Conservation (phyloP, 2,113 vertebrate genomes). For the Grammomys dolichurus region DNA sequence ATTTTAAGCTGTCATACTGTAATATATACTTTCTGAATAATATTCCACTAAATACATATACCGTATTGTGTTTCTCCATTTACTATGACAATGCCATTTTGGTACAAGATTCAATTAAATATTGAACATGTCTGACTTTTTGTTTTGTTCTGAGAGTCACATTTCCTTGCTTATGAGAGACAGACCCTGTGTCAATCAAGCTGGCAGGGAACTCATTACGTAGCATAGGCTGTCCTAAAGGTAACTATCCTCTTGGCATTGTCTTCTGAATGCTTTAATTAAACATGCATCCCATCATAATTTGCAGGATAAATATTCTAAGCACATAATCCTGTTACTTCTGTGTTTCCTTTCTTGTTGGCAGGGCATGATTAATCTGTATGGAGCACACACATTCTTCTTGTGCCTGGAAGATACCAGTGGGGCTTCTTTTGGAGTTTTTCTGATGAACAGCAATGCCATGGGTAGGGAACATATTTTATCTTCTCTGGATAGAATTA, state of each 20-base stretch:
- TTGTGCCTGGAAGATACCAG: slow-evolving; percentile 93
- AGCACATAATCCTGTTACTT: not conserved
- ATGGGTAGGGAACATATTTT: slow-evolving; percentile 91
- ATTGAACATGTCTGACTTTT: not conserved
- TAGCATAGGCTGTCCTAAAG: not conserved
- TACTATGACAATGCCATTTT: not conserved
- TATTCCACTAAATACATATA: not conserved
- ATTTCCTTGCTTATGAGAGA: not conserved
- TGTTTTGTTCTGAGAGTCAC: not conserved
- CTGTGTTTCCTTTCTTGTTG: not conserved
- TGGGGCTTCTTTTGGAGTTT: slow-evolving; percentile 95
- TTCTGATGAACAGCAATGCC: slow-evolving; percentile 97
- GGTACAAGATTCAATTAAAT: not conserved
- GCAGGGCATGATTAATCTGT: slow-evolving; percentile 92
- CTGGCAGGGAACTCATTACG: not conserved
- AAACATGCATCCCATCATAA: not conserved
- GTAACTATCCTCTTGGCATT: not conserved
- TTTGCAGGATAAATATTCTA: not conserved
- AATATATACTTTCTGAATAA: not conserved
- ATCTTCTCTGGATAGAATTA: not conserved
- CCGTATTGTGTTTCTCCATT: not conserved
- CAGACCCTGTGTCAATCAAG: not conserved
- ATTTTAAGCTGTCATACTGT: not conserved
- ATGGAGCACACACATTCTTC: slow-evolving; percentile 96
- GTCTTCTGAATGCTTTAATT: not conserved